phyloP scores from a whole-genome alignment of 1,140 invertebrate genomes.

The Micrasema minimum region DNA sequence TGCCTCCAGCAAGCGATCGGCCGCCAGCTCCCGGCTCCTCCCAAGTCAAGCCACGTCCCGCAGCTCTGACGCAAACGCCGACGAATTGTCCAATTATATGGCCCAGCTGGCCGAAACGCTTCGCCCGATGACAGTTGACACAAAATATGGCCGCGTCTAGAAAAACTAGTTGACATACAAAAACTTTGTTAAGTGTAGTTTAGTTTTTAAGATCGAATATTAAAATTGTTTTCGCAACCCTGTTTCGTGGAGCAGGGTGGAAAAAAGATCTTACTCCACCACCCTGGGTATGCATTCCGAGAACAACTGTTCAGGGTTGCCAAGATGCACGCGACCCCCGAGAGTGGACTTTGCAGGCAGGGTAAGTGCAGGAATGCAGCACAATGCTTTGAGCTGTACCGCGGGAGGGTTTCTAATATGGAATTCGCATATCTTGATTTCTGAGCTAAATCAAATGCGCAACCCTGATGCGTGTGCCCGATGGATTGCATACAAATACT shows the following conservation, averaged over 20 bases:
- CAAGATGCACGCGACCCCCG: slow-evolving; percentile 10
- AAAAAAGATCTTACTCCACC: slow-evolving; percentile 22
- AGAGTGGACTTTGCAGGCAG: slow-evolving; percentile 13
- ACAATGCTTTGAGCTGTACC: slow-evolving; percentile 24
- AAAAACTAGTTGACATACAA: no score
- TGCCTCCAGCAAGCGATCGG: no score
- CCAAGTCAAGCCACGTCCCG: no score
- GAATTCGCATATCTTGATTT: slow-evolving; percentile 29
- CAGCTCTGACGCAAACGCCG: no score
- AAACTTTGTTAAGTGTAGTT: no score
- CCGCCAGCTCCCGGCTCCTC: no score
- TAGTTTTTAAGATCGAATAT: neutral
- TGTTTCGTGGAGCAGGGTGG: slow-evolving; percentile 16
- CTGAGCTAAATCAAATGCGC: slow-evolving; percentile 25
- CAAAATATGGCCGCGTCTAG: no score
- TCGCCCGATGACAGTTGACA: no score
- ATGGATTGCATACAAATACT: no score
- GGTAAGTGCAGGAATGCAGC: slow-evolving; percentile 16
- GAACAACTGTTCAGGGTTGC: neutral
- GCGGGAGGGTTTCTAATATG: slow-evolving; percentile 18
- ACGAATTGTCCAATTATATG: no score
- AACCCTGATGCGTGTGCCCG: slow-evolving; percentile 7
- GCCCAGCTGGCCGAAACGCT: no score
- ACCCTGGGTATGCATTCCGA: slow-evolving; percentile 13
- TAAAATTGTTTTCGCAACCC: neutral